These are phyloP conservation scores for Bradypodion pumilum DNA, from an alignment of 2,797 vertebrate genomes.

Conservation along the genomic window DNA sequence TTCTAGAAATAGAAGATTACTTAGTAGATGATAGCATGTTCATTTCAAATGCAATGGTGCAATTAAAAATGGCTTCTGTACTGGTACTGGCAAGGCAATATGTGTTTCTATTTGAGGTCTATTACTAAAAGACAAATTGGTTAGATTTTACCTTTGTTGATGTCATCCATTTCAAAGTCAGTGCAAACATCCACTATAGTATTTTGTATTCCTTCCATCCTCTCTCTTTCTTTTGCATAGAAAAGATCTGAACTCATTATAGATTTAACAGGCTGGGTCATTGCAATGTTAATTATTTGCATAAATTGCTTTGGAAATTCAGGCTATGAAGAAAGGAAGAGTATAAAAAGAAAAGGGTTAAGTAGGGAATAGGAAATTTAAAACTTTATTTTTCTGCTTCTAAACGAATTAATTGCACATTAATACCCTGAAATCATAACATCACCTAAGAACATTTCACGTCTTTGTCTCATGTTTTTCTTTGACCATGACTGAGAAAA, in stretches of 20 bases:
- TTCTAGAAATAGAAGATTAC: background rate
- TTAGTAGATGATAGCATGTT: background rate
- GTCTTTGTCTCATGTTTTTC: background rate
- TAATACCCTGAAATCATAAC: background rate
- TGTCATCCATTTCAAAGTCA: background rate
- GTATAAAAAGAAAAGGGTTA: background rate
- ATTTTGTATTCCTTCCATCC: background rate
- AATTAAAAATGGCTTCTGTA: background rate
- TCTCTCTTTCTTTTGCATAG: background rate
- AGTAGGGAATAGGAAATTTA: background rate
- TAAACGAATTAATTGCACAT: background rate
- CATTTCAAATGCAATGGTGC: background rate
- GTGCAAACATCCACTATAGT: background rate
- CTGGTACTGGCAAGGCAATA: background rate
- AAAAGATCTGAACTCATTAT: background rate
- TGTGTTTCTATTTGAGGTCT: background rate
- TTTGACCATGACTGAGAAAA: background rate
- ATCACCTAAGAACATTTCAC: background rate
- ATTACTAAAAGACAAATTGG: background rate
- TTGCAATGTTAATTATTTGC: conserved; percentile 14
- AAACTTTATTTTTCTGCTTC: background rate
- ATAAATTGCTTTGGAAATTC: conserved; percentile 3
- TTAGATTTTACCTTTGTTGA: background rate
- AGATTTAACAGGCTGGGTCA: background rate
- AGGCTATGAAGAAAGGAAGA: background rate